phyloP scores from a whole-genome alignment of 2,888 invertebrate genomes.

The Parnassius orleans region DNA sequence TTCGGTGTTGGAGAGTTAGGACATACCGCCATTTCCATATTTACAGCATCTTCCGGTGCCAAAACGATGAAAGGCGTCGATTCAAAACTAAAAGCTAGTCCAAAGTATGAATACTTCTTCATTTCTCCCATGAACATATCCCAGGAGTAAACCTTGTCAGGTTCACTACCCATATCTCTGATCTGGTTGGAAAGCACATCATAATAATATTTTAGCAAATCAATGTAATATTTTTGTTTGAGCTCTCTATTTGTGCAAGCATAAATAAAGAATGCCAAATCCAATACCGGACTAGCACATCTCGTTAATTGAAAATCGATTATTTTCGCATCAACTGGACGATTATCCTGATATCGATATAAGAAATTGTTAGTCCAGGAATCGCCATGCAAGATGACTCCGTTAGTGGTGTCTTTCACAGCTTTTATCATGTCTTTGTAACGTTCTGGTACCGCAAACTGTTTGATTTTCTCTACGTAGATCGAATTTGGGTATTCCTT shows the following conservation, averaged over 20 bases:
- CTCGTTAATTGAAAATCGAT: constrained; percentile 86
- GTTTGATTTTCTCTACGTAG: constrained; percentile 79
- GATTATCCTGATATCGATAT: constrained; percentile 57
- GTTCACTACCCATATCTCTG: constrained; percentile 81
- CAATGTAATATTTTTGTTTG: constrained; percentile 79
- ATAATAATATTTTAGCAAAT: constrained; percentile 82
- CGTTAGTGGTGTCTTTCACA: constrained; percentile 57
- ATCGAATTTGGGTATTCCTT: constrained; percentile 82
- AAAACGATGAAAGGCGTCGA: constrained; percentile 80
- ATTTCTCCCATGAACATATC: constrained; percentile 76
- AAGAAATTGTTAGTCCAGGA: constrained; percentile 89
- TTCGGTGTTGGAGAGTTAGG: neutral
- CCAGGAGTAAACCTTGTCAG: constrained; percentile 75
- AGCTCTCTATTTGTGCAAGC: constrained; percentile 83
- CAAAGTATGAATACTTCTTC: constrained; percentile 78
- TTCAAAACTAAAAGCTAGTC: constrained; percentile 82
- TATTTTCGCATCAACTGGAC: constrained; percentile 73
- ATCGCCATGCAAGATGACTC: constrained; percentile 86
- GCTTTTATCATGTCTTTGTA: constrained; percentile 73
- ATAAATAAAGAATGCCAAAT: constrained; percentile 76
- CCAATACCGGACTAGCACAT: constrained; percentile 80
- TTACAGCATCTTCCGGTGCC: constrained; percentile 78
- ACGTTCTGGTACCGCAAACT: constrained; percentile 75
- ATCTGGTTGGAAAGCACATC: constrained; percentile 77
- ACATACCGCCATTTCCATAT: constrained; percentile 79